These are phyloP conservation scores for Hypomecis atomaria DNA, from an alignment of 2,888 invertebrate genomes.

Conservation along the genomic window DNA sequence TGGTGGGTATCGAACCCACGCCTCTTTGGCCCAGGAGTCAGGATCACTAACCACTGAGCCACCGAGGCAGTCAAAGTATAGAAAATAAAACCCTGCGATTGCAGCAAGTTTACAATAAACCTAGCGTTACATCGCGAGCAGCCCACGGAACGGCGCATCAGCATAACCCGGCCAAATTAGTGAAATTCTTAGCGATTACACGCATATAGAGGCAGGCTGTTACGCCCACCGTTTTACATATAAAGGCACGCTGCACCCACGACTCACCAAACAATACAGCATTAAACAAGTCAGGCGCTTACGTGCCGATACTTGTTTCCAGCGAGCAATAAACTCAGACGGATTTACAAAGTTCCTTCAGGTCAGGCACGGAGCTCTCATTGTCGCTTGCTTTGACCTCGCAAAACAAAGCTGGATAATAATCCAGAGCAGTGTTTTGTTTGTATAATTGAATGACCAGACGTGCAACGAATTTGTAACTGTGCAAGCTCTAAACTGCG, in stretches of 20 bases:
- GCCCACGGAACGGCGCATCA: conserved; percentile 34
- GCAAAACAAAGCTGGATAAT: no score
- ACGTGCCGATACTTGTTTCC: conserved; percentile 46
- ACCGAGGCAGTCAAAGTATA: neutral
- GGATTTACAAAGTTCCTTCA: conserved; percentile 10
- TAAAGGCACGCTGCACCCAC: conserved; percentile 52
- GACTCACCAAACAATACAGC: conserved; percentile 51
- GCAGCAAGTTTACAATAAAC: conserved; percentile 13
- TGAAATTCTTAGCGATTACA: conserved; percentile 38
- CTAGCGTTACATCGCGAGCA: conserved; percentile 25
- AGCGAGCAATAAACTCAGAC: conserved; percentile 37
- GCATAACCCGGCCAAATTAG: conserved; percentile 45
- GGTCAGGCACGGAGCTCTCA: neutral
- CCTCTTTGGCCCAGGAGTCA: no score
- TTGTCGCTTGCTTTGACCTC: no score
- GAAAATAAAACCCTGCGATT: neutral
- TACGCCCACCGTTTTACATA: conserved; percentile 40
- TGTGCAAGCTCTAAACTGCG: no score
- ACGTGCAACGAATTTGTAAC: no score
- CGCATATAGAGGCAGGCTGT: conserved; percentile 28
- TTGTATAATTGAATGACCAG: no score
- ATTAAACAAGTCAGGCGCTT: conserved; percentile 47
- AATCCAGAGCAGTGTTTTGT: no score
- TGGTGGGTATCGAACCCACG: no score
- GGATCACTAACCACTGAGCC: no score